Conservation (phyloP, 2,888 invertebrate species). For the Pogonocherus hispidulus region DNA sequence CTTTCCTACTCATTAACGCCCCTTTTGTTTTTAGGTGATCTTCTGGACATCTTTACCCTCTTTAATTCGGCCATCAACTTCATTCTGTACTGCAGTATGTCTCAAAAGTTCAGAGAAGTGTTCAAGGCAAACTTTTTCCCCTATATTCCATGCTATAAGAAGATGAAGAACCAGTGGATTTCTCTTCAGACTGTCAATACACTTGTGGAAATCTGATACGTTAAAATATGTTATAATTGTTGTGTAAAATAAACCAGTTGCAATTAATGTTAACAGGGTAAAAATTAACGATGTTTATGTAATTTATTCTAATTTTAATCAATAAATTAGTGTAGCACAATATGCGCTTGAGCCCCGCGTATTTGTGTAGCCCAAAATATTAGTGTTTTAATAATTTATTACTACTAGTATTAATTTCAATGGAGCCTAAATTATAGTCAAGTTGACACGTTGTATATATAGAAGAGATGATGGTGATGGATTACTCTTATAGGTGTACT, state of each 20-base stretch:
- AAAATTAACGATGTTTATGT: slow-evolving; percentile 7
- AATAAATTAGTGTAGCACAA: slow-evolving; percentile 11
- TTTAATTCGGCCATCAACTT: slow-evolving; percentile 94
- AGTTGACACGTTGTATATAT: too few relatives aligned
- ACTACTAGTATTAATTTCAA: too few relatives aligned
- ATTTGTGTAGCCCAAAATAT: background rate
- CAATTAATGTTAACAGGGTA: slow-evolving; percentile 30
- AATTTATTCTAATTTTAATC: slow-evolving; percentile 5
- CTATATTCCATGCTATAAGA: slow-evolving; percentile 64
- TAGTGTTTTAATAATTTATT: too few relatives aligned
- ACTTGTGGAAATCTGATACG: slow-evolving; percentile 35
- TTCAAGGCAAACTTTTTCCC: slow-evolving; percentile 82
- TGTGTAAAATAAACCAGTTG: background rate
- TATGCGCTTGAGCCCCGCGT: slow-evolving; percentile 31
- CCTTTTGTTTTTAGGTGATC: slow-evolving; percentile 73
- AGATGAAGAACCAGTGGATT: slow-evolving; percentile 49
- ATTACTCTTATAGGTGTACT: too few relatives aligned
- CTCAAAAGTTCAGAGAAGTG: slow-evolving; percentile 87
- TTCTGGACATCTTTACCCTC: slow-evolving; percentile 90
- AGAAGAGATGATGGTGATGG: too few relatives aligned
- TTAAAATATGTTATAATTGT: background rate
- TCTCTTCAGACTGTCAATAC: slow-evolving; percentile 49
- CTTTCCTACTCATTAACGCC: too few relatives aligned
- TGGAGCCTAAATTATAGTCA: too few relatives aligned
- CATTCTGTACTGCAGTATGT: slow-evolving; percentile 94